These are phyloP conservation scores for Amphipyra berbera DNA, from an alignment of 2,888 invertebrate genomes.

Conservation along the genomic window DNA sequence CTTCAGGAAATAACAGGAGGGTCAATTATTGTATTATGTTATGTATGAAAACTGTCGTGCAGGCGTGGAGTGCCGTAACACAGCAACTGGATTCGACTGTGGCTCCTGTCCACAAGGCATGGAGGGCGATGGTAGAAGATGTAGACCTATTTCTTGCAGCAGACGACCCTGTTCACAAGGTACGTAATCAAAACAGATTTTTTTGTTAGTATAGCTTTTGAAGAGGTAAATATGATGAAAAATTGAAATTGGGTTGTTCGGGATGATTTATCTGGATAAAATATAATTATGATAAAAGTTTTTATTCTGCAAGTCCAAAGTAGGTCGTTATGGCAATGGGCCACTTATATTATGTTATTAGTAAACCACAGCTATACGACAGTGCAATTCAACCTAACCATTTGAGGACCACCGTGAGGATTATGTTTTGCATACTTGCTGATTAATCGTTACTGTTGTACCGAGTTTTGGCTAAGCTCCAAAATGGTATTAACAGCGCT, in stretches of 20 bases:
- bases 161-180: conserved; percentile 92
- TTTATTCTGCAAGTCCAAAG: too few relatives aligned
- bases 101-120: conserved; percentile 95
- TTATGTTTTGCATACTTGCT: not conserved
- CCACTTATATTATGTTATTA: too few relatives aligned
- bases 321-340: too few relatives aligned
- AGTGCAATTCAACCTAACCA: not conserved
- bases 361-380: not conserved
- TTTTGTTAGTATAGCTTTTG: too few relatives aligned
- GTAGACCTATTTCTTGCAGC: conserved; percentile 91
- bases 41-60: conserved; percentile 52
- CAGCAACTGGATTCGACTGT: conserved; percentile 94
- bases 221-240: too few relatives aligned
- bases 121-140: conserved; percentile 91
- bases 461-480: conserved; percentile 13
- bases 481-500: conserved; percentile 9
- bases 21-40: not conserved
- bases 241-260: too few relatives aligned
- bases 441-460: too few relatives aligned
- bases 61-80: conserved; percentile 93
- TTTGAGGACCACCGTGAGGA: not conserved
- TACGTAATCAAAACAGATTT: conserved; percentile 47
- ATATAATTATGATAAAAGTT: too few relatives aligned
- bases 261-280: too few relatives aligned
- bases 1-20: too few relatives aligned